A percentile compares a stretch with the other conserved stretches of the same genome.
Evolutionary conservation across 2,113 vertebrate species (phyloP).

Genomic region (Apodemus sylvaticus): DNA sequence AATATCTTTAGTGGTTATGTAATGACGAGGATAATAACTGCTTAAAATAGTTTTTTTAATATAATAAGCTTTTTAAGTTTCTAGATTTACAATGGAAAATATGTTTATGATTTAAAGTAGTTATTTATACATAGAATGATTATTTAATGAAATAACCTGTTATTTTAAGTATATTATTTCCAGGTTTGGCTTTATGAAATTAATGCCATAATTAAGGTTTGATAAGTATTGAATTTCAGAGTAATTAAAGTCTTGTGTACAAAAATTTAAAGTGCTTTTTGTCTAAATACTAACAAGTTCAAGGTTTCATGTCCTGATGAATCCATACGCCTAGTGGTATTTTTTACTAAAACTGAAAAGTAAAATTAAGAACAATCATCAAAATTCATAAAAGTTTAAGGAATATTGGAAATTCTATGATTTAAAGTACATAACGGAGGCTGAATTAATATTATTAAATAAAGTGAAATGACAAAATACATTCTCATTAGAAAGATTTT

Average conservation of each 20-base stretch:
- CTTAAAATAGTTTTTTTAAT: conserved; percentile 48
- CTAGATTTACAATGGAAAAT: conserved; percentile 18
- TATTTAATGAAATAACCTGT: too few species aligned
- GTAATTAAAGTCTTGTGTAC: neutral
- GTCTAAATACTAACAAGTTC: too few species aligned
- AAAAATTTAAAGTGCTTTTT: too few species aligned
- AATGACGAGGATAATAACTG: neutral
- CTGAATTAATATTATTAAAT: conserved; percentile 45
- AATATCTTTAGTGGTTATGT: conserved; percentile 51
- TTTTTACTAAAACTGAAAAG: conserved; percentile 29
- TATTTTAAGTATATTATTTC: too few species aligned
- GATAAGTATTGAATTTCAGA: neutral
- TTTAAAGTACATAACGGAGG: neutral
- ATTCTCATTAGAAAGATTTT: conserved; percentile 41
- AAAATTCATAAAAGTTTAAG: neutral
- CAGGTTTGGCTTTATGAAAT: too few species aligned
- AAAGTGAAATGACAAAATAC: conserved; percentile 13
- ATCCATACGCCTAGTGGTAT: neutral
- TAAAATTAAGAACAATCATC: conserved; percentile 39
- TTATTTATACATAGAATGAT: too few species aligned
- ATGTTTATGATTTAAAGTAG: neutral
- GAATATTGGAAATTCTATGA: neutral
- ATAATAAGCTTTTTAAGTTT: conserved; percentile 29
- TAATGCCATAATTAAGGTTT: conserved; percentile 44
- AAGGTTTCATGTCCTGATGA: conserved; percentile 31